Percentiles rank a stretch among this genome's conserved stretches.
phyloP scores from a whole-genome alignment of 2,797 vertebrate genomes.

The Acropternis orthonyx region DNA sequence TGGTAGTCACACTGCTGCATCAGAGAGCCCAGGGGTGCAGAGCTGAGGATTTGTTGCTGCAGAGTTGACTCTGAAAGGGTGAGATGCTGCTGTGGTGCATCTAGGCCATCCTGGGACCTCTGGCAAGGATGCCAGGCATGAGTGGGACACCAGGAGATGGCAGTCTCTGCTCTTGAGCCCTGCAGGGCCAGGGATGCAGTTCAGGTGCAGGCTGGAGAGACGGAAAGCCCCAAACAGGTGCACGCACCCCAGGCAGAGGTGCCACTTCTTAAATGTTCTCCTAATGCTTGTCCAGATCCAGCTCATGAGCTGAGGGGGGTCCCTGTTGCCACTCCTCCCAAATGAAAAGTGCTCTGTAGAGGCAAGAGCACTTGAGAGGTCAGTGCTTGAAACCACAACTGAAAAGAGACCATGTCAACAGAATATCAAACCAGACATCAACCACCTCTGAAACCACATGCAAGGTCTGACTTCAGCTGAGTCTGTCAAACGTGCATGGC shows the following conservation, averaged over 20 bases:
- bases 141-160: background rate
- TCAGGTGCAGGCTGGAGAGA: background rate
- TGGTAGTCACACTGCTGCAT: background rate
- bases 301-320: background rate
- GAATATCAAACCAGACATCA: background rate
- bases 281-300: background rate
- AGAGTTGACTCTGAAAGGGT: fast-evolving
- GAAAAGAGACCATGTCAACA: background rate
- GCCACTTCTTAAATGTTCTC: background rate
- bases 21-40: fast-evolving
- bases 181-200: background rate
- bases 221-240: background rate
- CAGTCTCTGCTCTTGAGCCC: background rate
- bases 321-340: background rate
- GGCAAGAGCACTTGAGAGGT: background rate
- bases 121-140: background rate
- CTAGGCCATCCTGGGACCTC: background rate
- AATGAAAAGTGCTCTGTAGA: background rate
- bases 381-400: background rate
- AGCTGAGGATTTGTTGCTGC: background rate
- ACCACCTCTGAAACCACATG: conserved; percentile 15
- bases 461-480: background rate
- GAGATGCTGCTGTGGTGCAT: background rate
- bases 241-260: background rate
- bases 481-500: background rate